phyloP scores from a whole-genome alignment of 1,140 invertebrate species.

The Mycetomoellerius zeteki region DNA sequence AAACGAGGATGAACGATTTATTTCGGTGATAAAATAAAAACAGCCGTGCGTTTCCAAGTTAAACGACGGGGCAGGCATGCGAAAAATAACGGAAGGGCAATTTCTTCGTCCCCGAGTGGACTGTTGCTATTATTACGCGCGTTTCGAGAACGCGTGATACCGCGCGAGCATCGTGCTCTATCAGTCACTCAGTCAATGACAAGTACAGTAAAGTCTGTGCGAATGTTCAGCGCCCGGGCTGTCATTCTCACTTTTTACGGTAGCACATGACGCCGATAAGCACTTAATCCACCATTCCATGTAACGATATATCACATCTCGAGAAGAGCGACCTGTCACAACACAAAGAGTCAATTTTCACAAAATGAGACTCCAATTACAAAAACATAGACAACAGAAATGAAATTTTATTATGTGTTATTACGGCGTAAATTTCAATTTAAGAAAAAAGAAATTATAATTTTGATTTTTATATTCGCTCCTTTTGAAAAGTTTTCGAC shows the following conservation, averaged over 20 bases:
- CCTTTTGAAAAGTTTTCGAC: not conserved
- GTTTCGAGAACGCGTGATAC: slow-evolving; percentile 67
- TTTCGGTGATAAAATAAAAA: slow-evolving; percentile 25
- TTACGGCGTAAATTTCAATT: not conserved
- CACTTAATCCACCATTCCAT: slow-evolving; percentile 50
- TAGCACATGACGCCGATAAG: slow-evolving; percentile 59
- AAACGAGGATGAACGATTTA: slow-evolving; percentile 37
- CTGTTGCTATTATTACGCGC: slow-evolving; percentile 4
- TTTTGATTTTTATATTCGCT: not conserved
- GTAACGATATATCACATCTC: slow-evolving; percentile 21
- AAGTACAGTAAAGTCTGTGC: slow-evolving; percentile 67
- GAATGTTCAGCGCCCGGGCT: slow-evolving; percentile 51
- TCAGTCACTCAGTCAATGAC: slow-evolving; percentile 73
- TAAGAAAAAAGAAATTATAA: not conserved
- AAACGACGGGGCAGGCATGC: slow-evolving; percentile 47
- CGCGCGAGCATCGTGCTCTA: slow-evolving; percentile 52
- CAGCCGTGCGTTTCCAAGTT: not conserved
- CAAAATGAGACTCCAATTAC: not conserved
- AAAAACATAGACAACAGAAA: not conserved
- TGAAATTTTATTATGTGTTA: not conserved
- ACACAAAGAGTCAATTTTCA: slow-evolving; percentile 16
- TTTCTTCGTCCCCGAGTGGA: slow-evolving; percentile 60
- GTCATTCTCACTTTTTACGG: slow-evolving; percentile 73
- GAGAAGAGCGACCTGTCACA: slow-evolving; percentile 2
- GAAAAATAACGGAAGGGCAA: slow-evolving; percentile 75